Base-by-base conservation (phyloP, 2,113 vertebrate genomes). In the Scophthalmus maximus region DNA sequence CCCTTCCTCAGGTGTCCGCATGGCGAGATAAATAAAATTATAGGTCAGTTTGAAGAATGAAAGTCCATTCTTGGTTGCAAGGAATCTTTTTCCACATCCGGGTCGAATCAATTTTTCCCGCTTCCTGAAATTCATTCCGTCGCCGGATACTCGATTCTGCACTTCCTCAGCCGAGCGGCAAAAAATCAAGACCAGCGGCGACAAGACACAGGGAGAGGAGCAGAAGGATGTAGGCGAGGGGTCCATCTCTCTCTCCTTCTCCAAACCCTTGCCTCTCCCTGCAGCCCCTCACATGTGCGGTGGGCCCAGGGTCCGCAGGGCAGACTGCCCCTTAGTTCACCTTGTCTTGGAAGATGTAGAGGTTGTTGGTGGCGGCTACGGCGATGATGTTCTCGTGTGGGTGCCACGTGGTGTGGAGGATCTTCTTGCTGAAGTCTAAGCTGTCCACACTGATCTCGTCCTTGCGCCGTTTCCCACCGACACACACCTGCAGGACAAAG, bases 271-370 rank as follows among this genome's bases (percentile, higher is more conserved):
- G 12, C 61, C 71, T 69, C 55, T 73, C 67, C 67, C 77, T 53
- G 65, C 40, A 34, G 38, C 68, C 75, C 66, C 42, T 75, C 30
- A 50, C 44, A 14, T 27, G 34, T 67, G 34, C 15, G 4, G 58
- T 65, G 70, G n/a, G 50, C 61, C 68, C 63, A 67, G 59, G 77
- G 85, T 82, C 82, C 65, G 61, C 70, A 23, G 73, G 81, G 58
- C 72, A 38, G 53, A 11, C 18, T 44, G 64, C 73, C 56, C 89
- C 83, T 95, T 97, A 98, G 92, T 98, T 98, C 92, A 98, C 95
- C 93, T 98, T 98, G 95, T 98, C 97, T 92, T 98, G 97, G 92
- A 98, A 98, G 95, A 98, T 98, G 94, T 98, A 98, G 90, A 98
- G 95, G 94, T 98, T 98, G 89, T 98, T 98, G 79, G 96, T 98